Evolutionary conservation across 2,888 invertebrate genomes (phyloP), one percentile per base, ranked within the genome.

Genomic region (Anthophora plumipes): DNA sequence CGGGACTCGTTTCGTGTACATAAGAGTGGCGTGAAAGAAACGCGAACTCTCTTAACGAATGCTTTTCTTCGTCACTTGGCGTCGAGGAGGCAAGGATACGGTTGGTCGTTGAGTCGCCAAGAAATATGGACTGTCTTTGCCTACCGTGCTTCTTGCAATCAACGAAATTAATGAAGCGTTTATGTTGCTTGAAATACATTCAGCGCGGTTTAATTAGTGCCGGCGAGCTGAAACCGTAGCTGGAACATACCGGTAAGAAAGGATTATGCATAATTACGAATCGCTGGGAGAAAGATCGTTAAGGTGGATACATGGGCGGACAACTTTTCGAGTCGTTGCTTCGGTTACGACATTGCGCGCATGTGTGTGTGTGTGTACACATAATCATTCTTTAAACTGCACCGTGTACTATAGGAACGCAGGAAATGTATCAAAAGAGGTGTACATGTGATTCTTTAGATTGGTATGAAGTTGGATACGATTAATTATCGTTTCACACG

Each of bases 151-250:
- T 84, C 80, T 80, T 80, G 83, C 72, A 85, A 83, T 85, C 83
- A 85, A 71, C 75, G 80, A 75, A 76, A 85, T 85, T 85, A 85
- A 85, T 82, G 80, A 86, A 77, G 68, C 78, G 79, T 84, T 86
- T 82, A 85, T 66, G 74, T 79, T 73, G 60, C 59, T 63, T 55
- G 55, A 59, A 60, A 74, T 70, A 55, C 66, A 72, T 81, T 77
- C 68, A 69, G 61, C 39, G 69, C 43, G 71, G 69, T 72, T 84
- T 78, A 78, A 84, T 84, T 84, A 82, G 66, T 70, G 43, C 59
- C 71, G 17, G 50, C 37, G 46, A 54, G 46, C 46, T 43, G 46
- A 55, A 46, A 52, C 22, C n/a, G 57, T 46, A 0, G 61, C 37
- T 22, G 50, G 57, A 52, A 67, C 61, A 72, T 50, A 48, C 37